phyloP scores from a whole-genome alignment of 2,113 vertebrate species.

The Psilopsiagon aymara region DNA sequence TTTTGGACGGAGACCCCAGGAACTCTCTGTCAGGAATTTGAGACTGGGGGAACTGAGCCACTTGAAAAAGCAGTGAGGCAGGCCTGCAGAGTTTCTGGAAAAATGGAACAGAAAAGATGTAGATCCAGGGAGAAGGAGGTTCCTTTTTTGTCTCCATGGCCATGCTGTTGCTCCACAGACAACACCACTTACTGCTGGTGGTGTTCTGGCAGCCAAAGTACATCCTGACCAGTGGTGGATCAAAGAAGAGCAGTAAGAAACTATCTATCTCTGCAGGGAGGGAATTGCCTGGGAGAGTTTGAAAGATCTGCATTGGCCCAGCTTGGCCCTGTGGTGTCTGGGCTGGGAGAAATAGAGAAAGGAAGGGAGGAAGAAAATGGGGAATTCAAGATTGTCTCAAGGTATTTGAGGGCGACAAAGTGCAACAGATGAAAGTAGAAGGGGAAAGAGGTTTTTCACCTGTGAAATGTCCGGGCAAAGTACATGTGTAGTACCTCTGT shows the following conservation, averaged over 20 bases:
- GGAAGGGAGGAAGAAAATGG: background rate
- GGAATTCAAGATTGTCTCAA: background rate
- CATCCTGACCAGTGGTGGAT: background rate
- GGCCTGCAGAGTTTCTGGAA: background rate
- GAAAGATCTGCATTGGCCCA: background rate
- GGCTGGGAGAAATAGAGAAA: background rate
- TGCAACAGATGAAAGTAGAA: background rate
- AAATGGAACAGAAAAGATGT: background rate
- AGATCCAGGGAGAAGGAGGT: background rate
- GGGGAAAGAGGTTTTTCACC: background rate
- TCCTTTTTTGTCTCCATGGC: background rate
- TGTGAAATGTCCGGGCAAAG: background rate
- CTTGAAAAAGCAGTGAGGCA: background rate
- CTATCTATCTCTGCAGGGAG: background rate
- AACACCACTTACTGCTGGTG: background rate
- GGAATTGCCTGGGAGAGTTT: background rate
- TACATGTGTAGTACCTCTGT: background rate
- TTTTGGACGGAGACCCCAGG: background rate
- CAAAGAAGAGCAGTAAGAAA: background rate
- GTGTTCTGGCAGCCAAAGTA: background rate
- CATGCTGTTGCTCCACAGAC: background rate
- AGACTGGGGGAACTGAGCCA: background rate
- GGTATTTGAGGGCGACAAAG: background rate
- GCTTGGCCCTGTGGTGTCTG: background rate
- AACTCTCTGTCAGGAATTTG: background rate